These are phyloP conservation scores for Drosophila phalerata DNA, from an alignment of 2,888 invertebrate species.

Conservation along the genomic window DNA sequence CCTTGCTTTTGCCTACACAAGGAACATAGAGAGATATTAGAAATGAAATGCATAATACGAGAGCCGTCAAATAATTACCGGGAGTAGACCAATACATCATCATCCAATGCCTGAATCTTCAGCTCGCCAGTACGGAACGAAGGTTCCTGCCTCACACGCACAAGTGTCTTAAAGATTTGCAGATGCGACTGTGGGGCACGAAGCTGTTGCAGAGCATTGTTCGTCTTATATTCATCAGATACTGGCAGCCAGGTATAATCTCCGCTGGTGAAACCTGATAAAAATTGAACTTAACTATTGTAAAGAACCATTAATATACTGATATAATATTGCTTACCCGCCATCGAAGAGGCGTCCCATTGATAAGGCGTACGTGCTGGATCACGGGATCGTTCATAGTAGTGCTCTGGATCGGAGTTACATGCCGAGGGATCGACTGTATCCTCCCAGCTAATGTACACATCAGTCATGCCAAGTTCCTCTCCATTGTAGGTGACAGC, in stretches of 20 bases:
- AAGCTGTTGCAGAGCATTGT: conserved; percentile 88
- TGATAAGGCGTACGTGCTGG: conserved; percentile 88
- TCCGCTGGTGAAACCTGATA: conserved; percentile 79
- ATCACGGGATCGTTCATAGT: conserved; percentile 86
- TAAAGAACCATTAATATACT: background rate
- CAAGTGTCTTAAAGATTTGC: conserved; percentile 88
- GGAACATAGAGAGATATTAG: background rate
- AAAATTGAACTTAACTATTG: background rate
- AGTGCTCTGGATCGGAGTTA: conserved; percentile 85
- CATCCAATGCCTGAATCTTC: conserved; percentile 71
- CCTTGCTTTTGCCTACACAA: conserved; percentile 70
- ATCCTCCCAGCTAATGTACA: conserved; percentile 86
- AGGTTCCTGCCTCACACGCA: conserved; percentile 86
- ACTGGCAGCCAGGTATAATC: conserved; percentile 90
- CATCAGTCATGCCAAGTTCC: conserved; percentile 89
- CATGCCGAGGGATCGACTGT: conserved; percentile 87
- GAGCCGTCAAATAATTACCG: conserved; percentile 60
- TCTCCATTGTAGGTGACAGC: conserved; percentile 95
- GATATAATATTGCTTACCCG: conserved; percentile 63
- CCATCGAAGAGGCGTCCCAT: conserved; percentile 87
- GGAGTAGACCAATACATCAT: conserved; percentile 82
- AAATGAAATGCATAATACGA: too few relatives aligned
- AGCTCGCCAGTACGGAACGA: conserved; percentile 79
- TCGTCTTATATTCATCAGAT: conserved; percentile 87
- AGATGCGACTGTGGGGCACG: conserved; percentile 87